phyloP scores from a whole-genome alignment of 2,888 invertebrate species.

The Eupithecia abbreviata region DNA sequence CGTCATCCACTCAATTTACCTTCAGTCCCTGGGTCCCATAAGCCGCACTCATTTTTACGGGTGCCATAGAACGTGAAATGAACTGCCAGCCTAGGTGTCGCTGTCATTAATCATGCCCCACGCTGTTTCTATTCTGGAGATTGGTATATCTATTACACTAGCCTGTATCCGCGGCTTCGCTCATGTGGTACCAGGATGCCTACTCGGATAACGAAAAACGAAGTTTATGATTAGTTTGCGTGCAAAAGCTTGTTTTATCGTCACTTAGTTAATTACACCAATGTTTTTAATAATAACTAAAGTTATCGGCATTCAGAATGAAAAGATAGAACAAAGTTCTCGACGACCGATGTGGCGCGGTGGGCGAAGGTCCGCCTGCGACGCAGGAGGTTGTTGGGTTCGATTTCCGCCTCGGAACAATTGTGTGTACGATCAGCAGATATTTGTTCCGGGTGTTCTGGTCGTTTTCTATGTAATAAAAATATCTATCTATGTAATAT shows the following conservation, averaged over 20 bases:
- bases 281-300: no score
- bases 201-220: neutral
- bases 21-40: slow-evolving; percentile 43
- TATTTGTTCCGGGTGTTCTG: no score
- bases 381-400: no score
- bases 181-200: neutral
- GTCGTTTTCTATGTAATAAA: no score
- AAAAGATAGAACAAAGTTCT: no score
- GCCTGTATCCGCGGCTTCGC: neutral
- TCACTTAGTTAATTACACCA: neutral
- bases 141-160: slow-evolving; percentile 15
- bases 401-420: no score
- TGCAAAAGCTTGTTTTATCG: neutral
- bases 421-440: no score
- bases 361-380: no score
- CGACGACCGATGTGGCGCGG: no score
- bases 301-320: no score
- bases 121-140: slow-evolving; percentile 22
- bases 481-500: no score
- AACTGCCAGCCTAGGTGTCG: slow-evolving; percentile 38
- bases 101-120: slow-evolving; percentile 44
- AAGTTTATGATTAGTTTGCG: neutral
- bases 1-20: slow-evolving; percentile 52
- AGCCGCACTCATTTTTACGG: slow-evolving; percentile 47
- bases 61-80: slow-evolving; percentile 37